Evolutionary conservation across 2,113 vertebrate species (phyloP), one percentile per base, ranked within the genome.

Genomic region (Peromyscus leucopus): DNA sequence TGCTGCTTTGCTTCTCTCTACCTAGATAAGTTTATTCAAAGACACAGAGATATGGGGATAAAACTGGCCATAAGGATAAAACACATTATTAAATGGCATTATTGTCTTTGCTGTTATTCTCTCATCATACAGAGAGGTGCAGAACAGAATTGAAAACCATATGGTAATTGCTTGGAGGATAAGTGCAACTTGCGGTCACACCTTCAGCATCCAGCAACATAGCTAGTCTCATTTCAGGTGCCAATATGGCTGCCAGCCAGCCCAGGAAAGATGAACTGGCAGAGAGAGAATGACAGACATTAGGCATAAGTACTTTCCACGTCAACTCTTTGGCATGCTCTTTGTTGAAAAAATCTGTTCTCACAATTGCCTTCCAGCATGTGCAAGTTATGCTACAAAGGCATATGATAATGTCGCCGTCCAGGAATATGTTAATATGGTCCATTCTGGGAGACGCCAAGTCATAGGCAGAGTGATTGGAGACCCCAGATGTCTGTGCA

Each of bases 291-390:
- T 98, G 98, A 98, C 98, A 99, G 98, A 98, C 98, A 98, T 98
- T 98, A 99, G 98, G 98, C 98, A 96, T 98, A 98, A 98, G 97
- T 97, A 98, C 96, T 98, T 98, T 98, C 98, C 98, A 98, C 98
- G 98, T 98, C 98, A 98, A 98, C 97, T 97, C 98, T 98, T 99
- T 98, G 98, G 98, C 98, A 98, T 98, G 97, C 97, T 98, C 93
- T 93, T 97, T 98, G 97, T 97, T 80, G 97, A 95, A 97, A 98
- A 98, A 98, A 98, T 98, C 98, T 99, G 98, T 98, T 98, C 97
- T 97, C 96, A 65, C 98, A 98, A 99, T 98, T 97, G 91, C 98
- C 95, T 95, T 99, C 98, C 98, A 99, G 98, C 98, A 98, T 97
- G 93, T 16, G 69, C 89, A 98, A 98, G 97, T 98, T 98, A 97